Conservation (phyloP, 2,113 vertebrate species). For the Fregetta grallaria region DNA sequence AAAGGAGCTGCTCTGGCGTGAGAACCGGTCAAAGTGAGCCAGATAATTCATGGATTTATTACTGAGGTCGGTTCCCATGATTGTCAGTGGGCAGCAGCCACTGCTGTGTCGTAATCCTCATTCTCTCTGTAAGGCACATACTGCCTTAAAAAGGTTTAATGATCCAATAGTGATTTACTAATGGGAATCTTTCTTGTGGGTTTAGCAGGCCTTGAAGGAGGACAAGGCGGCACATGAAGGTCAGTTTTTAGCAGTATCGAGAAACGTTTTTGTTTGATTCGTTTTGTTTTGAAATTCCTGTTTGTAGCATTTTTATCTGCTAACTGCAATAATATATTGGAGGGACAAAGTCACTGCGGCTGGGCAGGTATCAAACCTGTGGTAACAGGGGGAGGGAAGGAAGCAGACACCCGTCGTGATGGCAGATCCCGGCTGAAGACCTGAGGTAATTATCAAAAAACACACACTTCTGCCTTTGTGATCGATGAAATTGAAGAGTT, state of each 20-base stretch:
- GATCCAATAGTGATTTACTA: conserved; percentile 75
- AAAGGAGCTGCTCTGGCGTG: conserved; percentile 73
- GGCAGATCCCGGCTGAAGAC: not conserved
- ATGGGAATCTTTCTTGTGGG: conserved; percentile 65
- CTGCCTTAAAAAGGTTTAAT: conserved; percentile 73
- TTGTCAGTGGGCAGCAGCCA: conserved; percentile 69
- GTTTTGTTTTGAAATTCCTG: not conserved
- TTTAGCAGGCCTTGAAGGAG: conserved; percentile 18
- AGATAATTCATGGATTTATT: conserved; percentile 80
- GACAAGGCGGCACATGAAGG: conserved; percentile 8
- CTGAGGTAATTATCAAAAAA: not conserved
- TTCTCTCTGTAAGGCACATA: conserved; percentile 75
- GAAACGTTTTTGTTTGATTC: not conserved
- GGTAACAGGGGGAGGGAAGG: not conserved
- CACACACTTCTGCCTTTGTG: not conserved
- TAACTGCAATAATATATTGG: not conserved
- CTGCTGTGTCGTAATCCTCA: conserved; percentile 74
- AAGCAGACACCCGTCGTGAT: not conserved
- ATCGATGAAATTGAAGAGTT: accelerated
- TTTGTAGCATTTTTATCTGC: not conserved
- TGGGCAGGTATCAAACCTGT: not conserved
- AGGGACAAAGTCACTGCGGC: not conserved
- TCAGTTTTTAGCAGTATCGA: conserved; percentile 22
- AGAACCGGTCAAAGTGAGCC: conserved; percentile 74
- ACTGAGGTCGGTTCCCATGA: conserved; percentile 73